Evolutionary conservation across 2,113 vertebrate species (phyloP).

Genomic region (Triplophysa siluroides): DNA sequence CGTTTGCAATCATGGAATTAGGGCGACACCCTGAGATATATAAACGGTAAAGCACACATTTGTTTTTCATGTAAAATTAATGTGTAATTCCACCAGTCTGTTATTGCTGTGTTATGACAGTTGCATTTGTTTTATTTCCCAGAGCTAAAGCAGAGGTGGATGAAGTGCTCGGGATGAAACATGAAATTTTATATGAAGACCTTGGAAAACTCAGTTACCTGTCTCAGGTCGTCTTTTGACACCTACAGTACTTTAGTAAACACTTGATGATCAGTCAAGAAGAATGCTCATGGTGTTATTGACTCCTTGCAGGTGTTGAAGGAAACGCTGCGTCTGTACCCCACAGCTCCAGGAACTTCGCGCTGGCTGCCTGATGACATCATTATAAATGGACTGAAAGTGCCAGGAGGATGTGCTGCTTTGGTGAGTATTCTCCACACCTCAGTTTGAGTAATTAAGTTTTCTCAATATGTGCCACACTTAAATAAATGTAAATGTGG

Average conservation of each 20-base stretch:
- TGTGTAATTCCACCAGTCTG: background rate
- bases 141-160: conserved; percentile 85
- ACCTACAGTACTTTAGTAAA: too few relatives aligned
- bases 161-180: conserved; percentile 86
- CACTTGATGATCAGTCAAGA: background rate
- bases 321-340: conserved; percentile 86
- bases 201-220: conserved; percentile 84
- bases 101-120: background rate
- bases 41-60: conserved; percentile 69
- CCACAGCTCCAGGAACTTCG: conserved; percentile 73
- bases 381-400: conserved; percentile 70
- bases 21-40: conserved; percentile 82
- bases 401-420: conserved; percentile 67
- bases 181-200: conserved; percentile 83
- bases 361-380: conserved; percentile 76
- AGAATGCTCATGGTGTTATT: background rate
- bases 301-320: conserved; percentile 81
- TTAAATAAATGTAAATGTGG: too few relatives aligned
- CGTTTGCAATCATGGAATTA: conserved; percentile 87
- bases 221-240: conserved; percentile 78
- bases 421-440: conserved; percentile 52
- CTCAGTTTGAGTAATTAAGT: too few relatives aligned
- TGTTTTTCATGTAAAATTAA: background rate
- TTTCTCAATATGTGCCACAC: too few relatives aligned
- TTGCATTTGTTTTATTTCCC: conserved; percentile 1